Conservation (phyloP, 2,888 invertebrate genomes). For the Zygogramma bicolorata region DNA sequence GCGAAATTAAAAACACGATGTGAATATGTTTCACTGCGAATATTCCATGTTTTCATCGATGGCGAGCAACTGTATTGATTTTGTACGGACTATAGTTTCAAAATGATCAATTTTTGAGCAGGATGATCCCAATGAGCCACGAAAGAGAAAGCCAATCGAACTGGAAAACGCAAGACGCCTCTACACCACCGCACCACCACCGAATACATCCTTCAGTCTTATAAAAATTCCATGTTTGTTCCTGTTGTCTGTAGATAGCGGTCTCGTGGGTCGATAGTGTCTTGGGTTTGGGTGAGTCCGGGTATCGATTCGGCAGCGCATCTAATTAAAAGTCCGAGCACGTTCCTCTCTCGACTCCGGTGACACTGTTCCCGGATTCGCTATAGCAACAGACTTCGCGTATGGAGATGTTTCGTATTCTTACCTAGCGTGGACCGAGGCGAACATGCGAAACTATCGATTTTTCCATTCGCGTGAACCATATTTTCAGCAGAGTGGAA, state of each 20-base stretch:
- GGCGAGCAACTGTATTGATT: too few species aligned
- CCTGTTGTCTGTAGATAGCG: conserved; percentile 33
- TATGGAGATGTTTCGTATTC: not conserved
- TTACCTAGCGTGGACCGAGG: not conserved
- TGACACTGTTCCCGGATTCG: conserved; percentile 67
- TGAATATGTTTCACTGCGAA: too few species aligned
- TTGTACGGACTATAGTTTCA: too few species aligned
- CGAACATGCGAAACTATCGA: not conserved
- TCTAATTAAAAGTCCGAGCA: conserved; percentile 68
- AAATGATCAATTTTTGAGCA: too few species aligned
- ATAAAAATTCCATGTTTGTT: conserved; percentile 37
- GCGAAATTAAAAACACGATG: too few species aligned
- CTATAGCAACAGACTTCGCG: conserved; percentile 55
- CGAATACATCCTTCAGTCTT: conserved; percentile 1
- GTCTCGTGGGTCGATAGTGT: conserved; percentile 50
- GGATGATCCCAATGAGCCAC: too few species aligned
- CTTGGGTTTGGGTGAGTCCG: conserved; percentile 56
- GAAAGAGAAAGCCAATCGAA: not conserved
- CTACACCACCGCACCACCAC: not conserved
- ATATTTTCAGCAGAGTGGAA: not conserved
- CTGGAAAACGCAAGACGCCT: not conserved
- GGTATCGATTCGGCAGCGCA: conserved; percentile 66
- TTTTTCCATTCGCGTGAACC: not conserved
- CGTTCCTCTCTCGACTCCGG: conserved; percentile 66
- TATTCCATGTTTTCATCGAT: too few species aligned